Percentiles rank a stretch among this genome's conserved stretches.
These are phyloP conservation scores for Meda fulgida DNA, from an alignment of 2,797 vertebrate genomes.

Conservation along the genomic window DNA sequence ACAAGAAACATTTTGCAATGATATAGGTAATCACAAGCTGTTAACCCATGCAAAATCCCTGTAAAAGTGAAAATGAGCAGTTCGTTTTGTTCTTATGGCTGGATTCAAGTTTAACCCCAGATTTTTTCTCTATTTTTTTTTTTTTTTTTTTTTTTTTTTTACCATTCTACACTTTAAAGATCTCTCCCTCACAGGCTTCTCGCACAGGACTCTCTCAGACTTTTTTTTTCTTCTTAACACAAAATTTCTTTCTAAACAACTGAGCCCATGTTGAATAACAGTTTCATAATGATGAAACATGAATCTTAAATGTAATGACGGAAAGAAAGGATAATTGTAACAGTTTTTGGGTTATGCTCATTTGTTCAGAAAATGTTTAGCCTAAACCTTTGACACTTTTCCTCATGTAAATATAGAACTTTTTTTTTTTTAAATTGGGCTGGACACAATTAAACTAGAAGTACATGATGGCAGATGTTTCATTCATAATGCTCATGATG, in stretches of 20 bases:
- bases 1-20: neutral
- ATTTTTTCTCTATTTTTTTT: neutral
- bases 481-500: neutral
- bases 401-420: neutral
- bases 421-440: neutral
- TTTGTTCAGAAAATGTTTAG: conserved; percentile 29
- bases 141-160: neutral
- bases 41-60: neutral
- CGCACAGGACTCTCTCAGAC: neutral
- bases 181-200: neutral
- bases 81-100: neutral
- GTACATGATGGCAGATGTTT: conserved; percentile 6
- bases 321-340: conserved; percentile 9
- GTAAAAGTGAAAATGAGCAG: conserved; percentile 1
- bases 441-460: conserved; percentile 16
- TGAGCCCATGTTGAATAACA: neutral
- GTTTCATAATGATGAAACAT: neutral
- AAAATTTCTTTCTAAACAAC: conserved; percentile 25
- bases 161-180: neutral
- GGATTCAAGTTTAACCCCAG: neutral
- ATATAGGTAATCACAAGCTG: neutral
- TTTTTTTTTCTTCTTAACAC: conserved; percentile 6
- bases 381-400: neutral
- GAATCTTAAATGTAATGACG: neutral
- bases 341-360: conserved; percentile 12